Evolutionary conservation across 2,113 vertebrate genomes (phyloP).

Genomic region (Thryonomys swinderianus): DNA sequence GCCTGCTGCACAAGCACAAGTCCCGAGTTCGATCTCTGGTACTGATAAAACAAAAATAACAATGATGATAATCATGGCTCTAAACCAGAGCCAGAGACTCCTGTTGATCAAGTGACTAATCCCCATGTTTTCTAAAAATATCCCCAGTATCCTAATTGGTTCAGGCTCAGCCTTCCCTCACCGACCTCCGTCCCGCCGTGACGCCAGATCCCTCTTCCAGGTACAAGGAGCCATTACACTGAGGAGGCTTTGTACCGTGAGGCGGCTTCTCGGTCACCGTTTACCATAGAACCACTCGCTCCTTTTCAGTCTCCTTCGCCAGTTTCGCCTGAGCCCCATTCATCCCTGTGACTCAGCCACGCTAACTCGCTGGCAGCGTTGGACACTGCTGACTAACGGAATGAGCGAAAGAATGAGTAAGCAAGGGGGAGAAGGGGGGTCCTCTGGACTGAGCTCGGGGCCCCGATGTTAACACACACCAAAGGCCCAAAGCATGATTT

Average conservation of each 20-base stretch:
- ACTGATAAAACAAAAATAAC: too few relatives aligned
- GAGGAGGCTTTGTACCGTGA: neutral
- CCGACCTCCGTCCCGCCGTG: neutral
- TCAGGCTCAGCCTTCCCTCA: neutral
- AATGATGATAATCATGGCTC: too few relatives aligned
- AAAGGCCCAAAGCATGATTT: neutral
- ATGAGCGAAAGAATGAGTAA: neutral
- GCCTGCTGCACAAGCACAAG: too few relatives aligned
- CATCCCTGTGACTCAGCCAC: neutral
- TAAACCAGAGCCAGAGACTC: neutral
- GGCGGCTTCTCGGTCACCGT: neutral
- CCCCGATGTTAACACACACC: neutral
- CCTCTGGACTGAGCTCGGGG: neutral
- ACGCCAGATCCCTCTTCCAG: neutral
- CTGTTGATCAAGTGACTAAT: neutral
- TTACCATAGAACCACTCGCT: neutral
- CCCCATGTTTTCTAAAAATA: neutral
- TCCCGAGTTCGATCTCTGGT: too few relatives aligned
- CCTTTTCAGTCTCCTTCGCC: neutral
- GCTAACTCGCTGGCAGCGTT: neutral
- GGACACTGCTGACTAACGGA: neutral
- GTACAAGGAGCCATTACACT: neutral
- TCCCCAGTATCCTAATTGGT: neutral
- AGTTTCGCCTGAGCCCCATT: neutral
- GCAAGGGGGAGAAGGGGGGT: neutral